Evolutionary conservation across 2,113 vertebrate genomes (phyloP), one percentile per base, ranked within the genome.

Genomic region (Saimiri boliviensis): DNA sequence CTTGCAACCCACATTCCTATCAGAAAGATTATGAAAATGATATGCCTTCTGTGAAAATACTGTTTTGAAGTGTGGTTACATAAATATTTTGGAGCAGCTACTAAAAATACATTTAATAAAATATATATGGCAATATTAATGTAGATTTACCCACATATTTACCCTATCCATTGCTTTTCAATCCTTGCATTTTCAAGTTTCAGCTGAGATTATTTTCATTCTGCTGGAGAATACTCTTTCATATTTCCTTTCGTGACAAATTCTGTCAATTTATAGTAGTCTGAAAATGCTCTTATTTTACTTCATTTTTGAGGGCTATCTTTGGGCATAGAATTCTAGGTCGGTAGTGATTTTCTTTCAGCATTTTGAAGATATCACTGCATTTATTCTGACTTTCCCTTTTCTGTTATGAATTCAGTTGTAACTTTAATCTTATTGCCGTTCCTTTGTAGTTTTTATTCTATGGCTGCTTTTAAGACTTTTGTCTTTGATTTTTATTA

Each of bases 381-480:
- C 23, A 63, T 74, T 91, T 91, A 79, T 20, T 81, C 73, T 86
- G 63, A n/a, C 7, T 82, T 82, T 42, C 9, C 54, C 76, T 87
- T 86, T 91, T 47, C 81, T 94, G 21, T 71, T 90, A 35, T 73
- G 32, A 79, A 56, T n/a, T 60, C 68, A 90, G 27, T 7, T 93
- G 30, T 42, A 25, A 77, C 37, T 80, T 96, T 89, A 63, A 81
- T 74, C 35, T 84, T 84, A 93, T 52, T 71, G 27, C 19, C 79
- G 5, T 77, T 73, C 13, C 37, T 82, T 45, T 76, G 63, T 86
- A 40, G 42, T 25, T 82, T 92, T 90, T 54, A 81, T 76, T 87
- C 11, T 85, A 32, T 96, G 86, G 20, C 10, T 91, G 45, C 23
- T 86, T 90, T 96, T 81, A 81, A 74, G 79, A 84, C 8, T 90